Conservation (phyloP, 2,888 invertebrate species). For the Diplolepis rosae region DNA sequence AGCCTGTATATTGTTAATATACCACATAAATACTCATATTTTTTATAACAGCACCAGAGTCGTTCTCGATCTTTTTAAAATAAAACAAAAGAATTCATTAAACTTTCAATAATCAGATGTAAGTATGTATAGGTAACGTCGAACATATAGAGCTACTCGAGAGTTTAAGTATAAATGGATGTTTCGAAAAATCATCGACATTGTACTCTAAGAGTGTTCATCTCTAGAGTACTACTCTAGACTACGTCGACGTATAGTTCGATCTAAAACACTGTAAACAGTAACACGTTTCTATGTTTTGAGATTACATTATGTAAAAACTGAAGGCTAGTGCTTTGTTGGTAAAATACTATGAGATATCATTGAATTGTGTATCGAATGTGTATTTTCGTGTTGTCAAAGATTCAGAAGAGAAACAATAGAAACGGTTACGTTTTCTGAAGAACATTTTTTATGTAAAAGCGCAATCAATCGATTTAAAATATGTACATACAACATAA, state of each 20-base stretch:
- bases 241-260: background rate
- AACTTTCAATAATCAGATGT: slow-evolving; percentile 13
- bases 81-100: slow-evolving; percentile 1
- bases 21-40: slow-evolving; percentile 72
- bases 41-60: slow-evolving; percentile 62
- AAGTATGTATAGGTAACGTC: slow-evolving; percentile 26
- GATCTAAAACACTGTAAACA: background rate
- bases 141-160: background rate
- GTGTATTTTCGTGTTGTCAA: no score
- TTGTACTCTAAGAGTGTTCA: slow-evolving; percentile 9
- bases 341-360: slow-evolving; percentile 19
- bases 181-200: slow-evolving; percentile 14
- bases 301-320: slow-evolving; percentile 6
- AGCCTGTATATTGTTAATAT: slow-evolving; percentile 72
- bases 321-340: slow-evolving; percentile 25
- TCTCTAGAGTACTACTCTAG: no score
- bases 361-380: slow-evolving; percentile 16
- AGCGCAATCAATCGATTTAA: slow-evolving; percentile 12
- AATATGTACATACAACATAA: slow-evolving; percentile 27
- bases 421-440: slow-evolving; percentile 16
- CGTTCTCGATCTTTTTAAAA: slow-evolving; percentile 44
- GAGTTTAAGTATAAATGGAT: slow-evolving; percentile 18
- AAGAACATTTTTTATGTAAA: slow-evolving; percentile 21
- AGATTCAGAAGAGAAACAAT: slow-evolving; percentile 3
- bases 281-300: slow-evolving; percentile 11